Conservation (phyloP, 2,113 vertebrate species). For the Mus spicilegus region DNA sequence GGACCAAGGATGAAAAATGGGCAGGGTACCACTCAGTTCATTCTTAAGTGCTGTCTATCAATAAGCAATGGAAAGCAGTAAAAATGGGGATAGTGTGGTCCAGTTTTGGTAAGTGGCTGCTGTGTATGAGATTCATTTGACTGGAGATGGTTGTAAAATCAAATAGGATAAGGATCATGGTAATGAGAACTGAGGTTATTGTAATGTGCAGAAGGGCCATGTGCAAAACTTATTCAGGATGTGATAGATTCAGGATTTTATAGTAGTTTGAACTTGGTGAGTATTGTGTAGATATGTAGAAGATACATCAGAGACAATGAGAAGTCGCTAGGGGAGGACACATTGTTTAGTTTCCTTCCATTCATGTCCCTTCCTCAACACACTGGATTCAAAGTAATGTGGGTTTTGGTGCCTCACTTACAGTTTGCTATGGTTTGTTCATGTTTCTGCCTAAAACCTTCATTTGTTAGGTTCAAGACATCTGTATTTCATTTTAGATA, state of each 20-base stretch:
- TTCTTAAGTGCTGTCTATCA: neutral
- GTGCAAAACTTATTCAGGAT: neutral
- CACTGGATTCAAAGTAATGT: neutral
- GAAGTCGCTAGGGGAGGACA: neutral
- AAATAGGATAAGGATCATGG: neutral
- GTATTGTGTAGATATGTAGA: neutral
- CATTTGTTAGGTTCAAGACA: neutral
- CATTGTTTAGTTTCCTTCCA: neutral
- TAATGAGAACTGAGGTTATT: neutral
- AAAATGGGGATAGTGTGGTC: neutral
- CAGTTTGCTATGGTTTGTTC: neutral
- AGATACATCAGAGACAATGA: neutral
- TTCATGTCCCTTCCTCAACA: rapidly evolving
- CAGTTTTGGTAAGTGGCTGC: neutral
- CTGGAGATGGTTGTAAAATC: neutral
- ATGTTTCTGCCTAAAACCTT: neutral
- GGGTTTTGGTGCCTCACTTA: neutral
- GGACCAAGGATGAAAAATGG: neutral
- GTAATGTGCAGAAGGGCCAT: neutral
- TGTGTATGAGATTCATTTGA: neutral
- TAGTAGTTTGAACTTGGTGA: neutral
- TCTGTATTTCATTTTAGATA: neutral
- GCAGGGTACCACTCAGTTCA: neutral
- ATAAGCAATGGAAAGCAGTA: neutral
- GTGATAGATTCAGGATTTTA: neutral